Evolutionary conservation across 2,113 vertebrate species (phyloP), one percentile per base, ranked within the genome.

Genomic region (Melozone crissalis): DNA sequence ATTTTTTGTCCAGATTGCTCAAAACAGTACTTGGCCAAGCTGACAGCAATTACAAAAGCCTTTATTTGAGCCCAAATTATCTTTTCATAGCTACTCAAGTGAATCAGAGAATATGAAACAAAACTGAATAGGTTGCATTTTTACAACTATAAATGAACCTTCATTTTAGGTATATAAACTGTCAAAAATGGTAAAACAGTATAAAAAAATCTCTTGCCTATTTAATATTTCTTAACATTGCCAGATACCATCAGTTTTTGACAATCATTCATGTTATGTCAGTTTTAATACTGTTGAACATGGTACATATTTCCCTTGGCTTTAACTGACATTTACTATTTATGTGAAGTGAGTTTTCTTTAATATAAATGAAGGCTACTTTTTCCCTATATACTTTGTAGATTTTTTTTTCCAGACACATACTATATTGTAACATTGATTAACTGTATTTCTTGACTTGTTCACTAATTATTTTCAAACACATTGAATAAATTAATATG

Each of bases 31-130:
- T 93, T 51, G 82, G 44, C 63, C 87, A 95, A 94, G 80, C 13
- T 97, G 94, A 87, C 91, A 95, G 93, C 80, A 90, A 84, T 63
- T 87, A 92, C 57, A 92, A 94, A 95, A 90, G 67, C 75, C 68
- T 87, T 88, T 93, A 27, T 77, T 91, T 79, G 51, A 93, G 47
- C 21, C 63, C 59, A 95, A 96, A 93, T 96, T 74, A 65, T 96
- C 79, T 93, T 92, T 96, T 95, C 85, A 83, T 78, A 67, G 41
- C 85, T 92, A 44, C 49, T 88, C 63, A 90, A 93, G 65, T 90
- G 85, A 75, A 69, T 94, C 54, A 84, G 79, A 78, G 57, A 84
- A 88, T 85, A 91, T 39, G 57, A 95, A 95, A 85, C 46, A 77
- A 84, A 95, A 88, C 22, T 93, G 90, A 93, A 94, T 78, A 88